These are phyloP conservation scores for Aphidius gifuensis DNA, from an alignment of 1,140 invertebrate species.

Conservation along the genomic window DNA sequence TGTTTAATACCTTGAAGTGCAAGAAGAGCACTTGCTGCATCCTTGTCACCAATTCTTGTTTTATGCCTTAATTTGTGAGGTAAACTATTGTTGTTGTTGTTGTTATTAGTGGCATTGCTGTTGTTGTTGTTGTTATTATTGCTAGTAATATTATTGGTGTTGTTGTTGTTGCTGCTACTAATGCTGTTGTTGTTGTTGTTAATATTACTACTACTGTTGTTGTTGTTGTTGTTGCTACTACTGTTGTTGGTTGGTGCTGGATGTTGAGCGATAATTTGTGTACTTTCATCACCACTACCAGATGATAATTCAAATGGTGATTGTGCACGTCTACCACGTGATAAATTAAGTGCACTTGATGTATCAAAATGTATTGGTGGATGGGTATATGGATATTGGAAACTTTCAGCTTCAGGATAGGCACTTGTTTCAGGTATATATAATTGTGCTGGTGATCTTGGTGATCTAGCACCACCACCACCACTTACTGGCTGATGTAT, in stretches of 20 bases:
- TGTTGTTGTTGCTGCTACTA: too few species aligned
- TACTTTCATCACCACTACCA: conserved; percentile 68
- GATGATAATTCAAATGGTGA: conserved; percentile 70
- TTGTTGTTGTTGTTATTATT: conserved; percentile 1
- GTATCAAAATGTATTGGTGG: conserved; percentile 54
- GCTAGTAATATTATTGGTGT: too few species aligned
- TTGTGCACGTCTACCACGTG: conserved; percentile 57
- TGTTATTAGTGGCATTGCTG: conserved; percentile 21
- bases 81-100: conserved; percentile 61
- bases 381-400: conserved; percentile 55
- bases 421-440: conserved; percentile 28
- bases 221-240: too few species aligned
- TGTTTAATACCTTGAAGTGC: conserved; percentile 80
- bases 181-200: too few species aligned
- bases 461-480: conserved; percentile 46
- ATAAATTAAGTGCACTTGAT: conserved; percentile 64
- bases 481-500: conserved; percentile 61
- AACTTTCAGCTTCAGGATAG: conserved; percentile 47
- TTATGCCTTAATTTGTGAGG: conserved; percentile 91
- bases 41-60: conserved; percentile 83
- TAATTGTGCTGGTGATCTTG: conserved; percentile 47
- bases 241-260: conserved; percentile 41
- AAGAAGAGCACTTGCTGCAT: conserved; percentile 74
- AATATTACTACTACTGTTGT: too few species aligned
- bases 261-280: conserved; percentile 51